Evolutionary conservation across 2,797 vertebrate genomes (phyloP), one percentile per base, ranked within the genome.

Genomic region (Diplodus puntazzo): DNA sequence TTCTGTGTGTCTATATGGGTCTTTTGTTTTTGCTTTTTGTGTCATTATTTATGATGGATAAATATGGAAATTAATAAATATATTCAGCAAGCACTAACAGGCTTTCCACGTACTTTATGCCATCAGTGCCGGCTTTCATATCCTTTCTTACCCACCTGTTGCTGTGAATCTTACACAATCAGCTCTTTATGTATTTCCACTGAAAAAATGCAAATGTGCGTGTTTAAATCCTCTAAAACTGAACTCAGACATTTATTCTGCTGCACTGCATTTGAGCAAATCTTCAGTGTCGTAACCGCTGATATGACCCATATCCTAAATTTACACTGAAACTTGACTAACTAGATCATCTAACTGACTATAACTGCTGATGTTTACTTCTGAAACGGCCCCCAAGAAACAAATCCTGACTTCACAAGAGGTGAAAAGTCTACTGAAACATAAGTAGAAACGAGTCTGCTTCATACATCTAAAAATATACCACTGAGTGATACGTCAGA

Each of bases 381-480:
- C n/a, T 62, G 66, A 70, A 85, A 82, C 55, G 34, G 48, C 69
- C 78, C 17, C 74, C 50, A 55, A 45, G 66, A 53, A 83, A 63
- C 55, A 77, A 48, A 78, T 12, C 66, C 14, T 63, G 72, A 75
- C 55, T 60, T 78, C 55, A 78, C 75, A 18, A 48, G 50, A 45
- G 54, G 7, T 59, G 17, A 78, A 64, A 78, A 63, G 45, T 49
- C 45, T 45, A 20, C 50, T 87, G 85, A 82, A 84, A 83, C 69
- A 9, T 16, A 64, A 89, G 69, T 4, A 63, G 23, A 69, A 57
- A 25, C 34, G 13, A 7, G 42, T 2, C 12, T 58, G 61, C 27
- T 50, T 67, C 0, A 39, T 46, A 21, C 5, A 52, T 73, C 80
- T 88, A 89, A 81, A 87, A 87, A 86, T 86, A 87, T 11, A 77